Conservation (phyloP, 2,797 vertebrate species). For the Thripadectes ignobilis region DNA sequence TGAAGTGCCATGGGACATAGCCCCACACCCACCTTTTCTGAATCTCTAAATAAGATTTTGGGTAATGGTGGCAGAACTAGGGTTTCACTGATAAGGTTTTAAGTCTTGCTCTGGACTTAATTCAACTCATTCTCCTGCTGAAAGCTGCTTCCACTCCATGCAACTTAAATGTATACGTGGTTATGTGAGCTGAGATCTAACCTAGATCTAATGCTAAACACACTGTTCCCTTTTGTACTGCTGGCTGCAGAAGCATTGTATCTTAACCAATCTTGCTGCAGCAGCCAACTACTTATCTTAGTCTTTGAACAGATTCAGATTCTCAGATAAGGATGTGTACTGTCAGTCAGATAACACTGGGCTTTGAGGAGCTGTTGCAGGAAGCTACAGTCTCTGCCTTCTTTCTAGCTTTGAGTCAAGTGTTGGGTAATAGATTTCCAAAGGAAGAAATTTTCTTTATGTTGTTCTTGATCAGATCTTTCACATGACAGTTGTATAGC, state of each 20-base stretch:
- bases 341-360: neutral
- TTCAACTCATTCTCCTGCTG: neutral
- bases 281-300: slow-evolving; percentile 17
- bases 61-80: neutral
- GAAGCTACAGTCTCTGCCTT: neutral
- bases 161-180: neutral
- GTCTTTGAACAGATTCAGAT: slow-evolving; percentile 30
- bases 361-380: slow-evolving; percentile 43
- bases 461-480: neutral
- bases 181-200: slow-evolving; percentile 53
- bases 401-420: neutral
- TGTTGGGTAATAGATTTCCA: neutral
- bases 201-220: slow-evolving; percentile 39
- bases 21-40: neutral
- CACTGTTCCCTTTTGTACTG: slow-evolving; percentile 16
- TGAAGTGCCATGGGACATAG: neutral
- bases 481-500: neutral
- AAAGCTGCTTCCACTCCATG: neutral
- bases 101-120: neutral
- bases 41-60: neutral
- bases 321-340: slow-evolving; percentile 2
- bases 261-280: slow-evolving; percentile 35
- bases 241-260: slow-evolving; percentile 1
- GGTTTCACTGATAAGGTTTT: slow-evolving; percentile 15
- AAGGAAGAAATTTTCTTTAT: neutral